Conservation (phyloP, 2,888 invertebrate species). For the Platycheirus rosarum region DNA sequence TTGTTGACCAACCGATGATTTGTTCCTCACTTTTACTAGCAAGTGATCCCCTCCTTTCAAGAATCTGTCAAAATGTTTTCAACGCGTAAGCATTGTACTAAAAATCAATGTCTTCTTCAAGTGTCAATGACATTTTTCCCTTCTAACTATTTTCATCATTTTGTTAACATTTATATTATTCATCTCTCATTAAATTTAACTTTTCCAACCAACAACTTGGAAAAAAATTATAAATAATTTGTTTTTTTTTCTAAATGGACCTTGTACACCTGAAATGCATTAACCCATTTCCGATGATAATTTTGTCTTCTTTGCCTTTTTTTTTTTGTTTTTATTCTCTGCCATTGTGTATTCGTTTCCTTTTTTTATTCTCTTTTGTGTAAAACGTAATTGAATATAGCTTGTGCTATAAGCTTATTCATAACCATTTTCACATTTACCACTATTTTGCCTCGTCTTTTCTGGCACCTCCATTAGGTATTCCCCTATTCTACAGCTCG, state of each 20-base stretch:
- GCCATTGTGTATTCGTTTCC: conserved; percentile 26
- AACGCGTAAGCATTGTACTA: too few relatives aligned
- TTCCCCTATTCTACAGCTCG: conserved; percentile 21
- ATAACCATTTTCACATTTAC: conserved; percentile 56
- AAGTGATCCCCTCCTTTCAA: too few relatives aligned
- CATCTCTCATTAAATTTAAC: neutral
- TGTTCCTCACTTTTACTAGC: too few relatives aligned
- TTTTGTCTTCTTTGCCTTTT: conserved; percentile 1
- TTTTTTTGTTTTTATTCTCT: neutral
- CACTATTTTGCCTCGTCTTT: conserved; percentile 39
- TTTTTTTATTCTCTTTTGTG: conserved; percentile 44
- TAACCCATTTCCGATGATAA: conserved; percentile 57
- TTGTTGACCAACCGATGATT: too few relatives aligned
- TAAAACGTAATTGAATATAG: conserved; percentile 52
- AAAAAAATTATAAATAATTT: conserved; percentile 13
- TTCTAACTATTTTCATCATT: conserved; percentile 23
- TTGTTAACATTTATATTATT: conserved; percentile 15
- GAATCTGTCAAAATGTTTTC: too few relatives aligned
- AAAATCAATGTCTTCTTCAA: too few relatives aligned
- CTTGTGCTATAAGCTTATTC: conserved; percentile 45
- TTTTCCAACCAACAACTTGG: neutral
- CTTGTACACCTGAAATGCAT: conserved; percentile 61
- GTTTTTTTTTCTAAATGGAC: conserved; percentile 36
- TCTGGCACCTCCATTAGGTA: neutral
- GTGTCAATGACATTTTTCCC: too few relatives aligned